Percentiles rank a stretch among this genome's conserved stretches.
Evolutionary conservation across 1,140 invertebrate species (phyloP).

Genomic region (Brachionus asplanchnoidis): DNA sequence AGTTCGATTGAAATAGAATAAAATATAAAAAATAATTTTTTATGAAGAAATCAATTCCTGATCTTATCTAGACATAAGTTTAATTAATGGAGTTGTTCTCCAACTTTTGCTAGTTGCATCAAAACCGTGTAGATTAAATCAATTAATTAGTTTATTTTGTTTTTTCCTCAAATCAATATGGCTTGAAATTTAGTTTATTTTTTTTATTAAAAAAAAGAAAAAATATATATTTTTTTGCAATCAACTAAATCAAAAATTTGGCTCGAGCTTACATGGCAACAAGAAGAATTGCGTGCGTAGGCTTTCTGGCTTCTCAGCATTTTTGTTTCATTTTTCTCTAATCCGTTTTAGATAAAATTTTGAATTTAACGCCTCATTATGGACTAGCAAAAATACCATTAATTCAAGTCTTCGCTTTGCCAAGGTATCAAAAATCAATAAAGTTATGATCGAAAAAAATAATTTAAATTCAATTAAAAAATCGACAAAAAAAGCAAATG

Average conservation of each 20-base stretch:
- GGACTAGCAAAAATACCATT: neutral
- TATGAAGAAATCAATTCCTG: slow-evolving; percentile 14
- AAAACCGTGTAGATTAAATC: slow-evolving; percentile 24
- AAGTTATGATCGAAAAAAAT: neutral
- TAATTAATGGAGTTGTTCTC: slow-evolving; percentile 29
- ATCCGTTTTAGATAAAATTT: neutral
- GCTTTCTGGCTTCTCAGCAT: neutral
- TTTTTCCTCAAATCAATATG: slow-evolving; percentile 14
- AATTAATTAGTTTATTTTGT: slow-evolving; percentile 32
- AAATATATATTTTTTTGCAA: neutral
- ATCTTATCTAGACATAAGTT: slow-evolving; percentile 37
- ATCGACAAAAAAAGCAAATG: neutral
- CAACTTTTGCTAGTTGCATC: neutral
- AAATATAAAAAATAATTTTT: neutral
- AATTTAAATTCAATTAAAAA: neutral
- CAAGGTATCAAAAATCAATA: neutral
- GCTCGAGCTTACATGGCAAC: neutral
- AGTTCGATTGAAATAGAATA: neutral
- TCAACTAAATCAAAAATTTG: slow-evolving; percentile 17
- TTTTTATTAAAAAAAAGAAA: neutral
- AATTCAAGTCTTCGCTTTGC: neutral
- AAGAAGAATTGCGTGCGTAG: neutral
- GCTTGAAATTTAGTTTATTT: neutral
- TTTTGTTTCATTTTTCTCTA: neutral
- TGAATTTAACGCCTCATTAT: neutral